Evolutionary conservation across 2,797 vertebrate species (phyloP).

Genomic region (Phataginus tetradactyla): DNA sequence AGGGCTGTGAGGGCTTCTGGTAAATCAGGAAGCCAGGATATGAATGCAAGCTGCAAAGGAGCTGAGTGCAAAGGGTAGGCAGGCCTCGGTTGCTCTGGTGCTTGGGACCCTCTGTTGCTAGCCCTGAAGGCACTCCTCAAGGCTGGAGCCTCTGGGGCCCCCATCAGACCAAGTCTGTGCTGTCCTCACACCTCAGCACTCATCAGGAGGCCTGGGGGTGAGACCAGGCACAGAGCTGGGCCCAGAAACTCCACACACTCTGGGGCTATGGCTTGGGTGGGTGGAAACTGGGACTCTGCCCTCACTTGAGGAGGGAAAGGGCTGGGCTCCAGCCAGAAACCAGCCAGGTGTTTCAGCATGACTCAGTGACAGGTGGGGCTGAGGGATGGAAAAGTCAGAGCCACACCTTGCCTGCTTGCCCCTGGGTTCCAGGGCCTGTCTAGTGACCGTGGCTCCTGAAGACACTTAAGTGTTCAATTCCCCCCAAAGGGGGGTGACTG

Average conservation of each 20-base stretch:
- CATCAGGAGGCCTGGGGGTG: not conserved
- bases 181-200: not conserved
- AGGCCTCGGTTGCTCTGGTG: not conserved
- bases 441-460: not conserved
- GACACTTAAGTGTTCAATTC: not conserved
- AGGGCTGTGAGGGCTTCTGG: not conserved
- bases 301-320: not conserved
- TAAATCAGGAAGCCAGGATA: not conserved
- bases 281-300: constrained; percentile 11
- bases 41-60: not conserved
- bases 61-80: not conserved
- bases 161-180: not conserved
- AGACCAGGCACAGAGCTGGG: not conserved
- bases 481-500: not conserved
- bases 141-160: not conserved
- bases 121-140: not conserved
- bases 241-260: not conserved
- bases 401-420: not conserved
- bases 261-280: not conserved
- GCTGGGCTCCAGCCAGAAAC: not conserved
- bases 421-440: not conserved
- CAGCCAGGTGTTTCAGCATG: constrained; percentile 59
- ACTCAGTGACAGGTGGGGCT: constrained; percentile 75
- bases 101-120: not conserved
- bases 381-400: not conserved